Percentiles rank a stretch among this genome's conserved stretches.
Conservation (phyloP, 2,888 invertebrate species). For the Malthinus seriepunctatus region DNA sequence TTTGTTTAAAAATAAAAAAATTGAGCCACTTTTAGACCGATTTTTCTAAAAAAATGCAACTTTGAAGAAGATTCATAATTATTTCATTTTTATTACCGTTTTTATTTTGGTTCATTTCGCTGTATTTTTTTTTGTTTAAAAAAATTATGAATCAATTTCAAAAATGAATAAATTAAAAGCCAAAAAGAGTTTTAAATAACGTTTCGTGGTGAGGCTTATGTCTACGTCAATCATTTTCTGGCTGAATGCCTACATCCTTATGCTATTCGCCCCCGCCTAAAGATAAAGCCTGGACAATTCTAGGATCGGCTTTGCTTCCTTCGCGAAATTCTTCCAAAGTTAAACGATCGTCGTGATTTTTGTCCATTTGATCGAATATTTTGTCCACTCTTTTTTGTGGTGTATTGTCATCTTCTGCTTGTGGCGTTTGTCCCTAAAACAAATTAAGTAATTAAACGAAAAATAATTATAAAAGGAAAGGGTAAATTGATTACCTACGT, state of each 20-base stretch:
- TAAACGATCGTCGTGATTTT: slow-evolving; percentile 95
- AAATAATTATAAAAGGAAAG: background rate
- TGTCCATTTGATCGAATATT: slow-evolving; percentile 99
- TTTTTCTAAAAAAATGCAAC: background rate
- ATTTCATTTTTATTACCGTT: background rate
- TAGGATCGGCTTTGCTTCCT: slow-evolving; percentile 97
- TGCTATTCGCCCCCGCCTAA: slow-evolving; percentile 75
- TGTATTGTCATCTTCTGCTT: slow-evolving; percentile 85
- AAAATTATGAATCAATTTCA: background rate
- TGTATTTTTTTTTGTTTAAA: background rate
- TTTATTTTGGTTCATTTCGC: background rate
- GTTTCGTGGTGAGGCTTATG: slow-evolving; percentile 17
- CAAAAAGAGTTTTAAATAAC: slow-evolving; percentile 19
- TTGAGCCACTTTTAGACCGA: background rate
- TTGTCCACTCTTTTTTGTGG: slow-evolving; percentile 96
- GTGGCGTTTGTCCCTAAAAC: slow-evolving; percentile 82
- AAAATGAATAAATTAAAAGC: slow-evolving; percentile 11
- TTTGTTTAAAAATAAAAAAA: too few species aligned
- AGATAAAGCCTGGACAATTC: slow-evolving; percentile 95
- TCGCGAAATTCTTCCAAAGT: slow-evolving; percentile 96
- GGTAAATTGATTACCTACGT: too few species aligned
- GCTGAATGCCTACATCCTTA: slow-evolving; percentile 48
- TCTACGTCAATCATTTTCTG: slow-evolving; percentile 46
- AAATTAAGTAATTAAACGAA: background rate
- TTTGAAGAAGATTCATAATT: background rate